phyloP scores from a whole-genome alignment of 2,888 invertebrate species.

The Hirtodrosophila cameraria region DNA sequence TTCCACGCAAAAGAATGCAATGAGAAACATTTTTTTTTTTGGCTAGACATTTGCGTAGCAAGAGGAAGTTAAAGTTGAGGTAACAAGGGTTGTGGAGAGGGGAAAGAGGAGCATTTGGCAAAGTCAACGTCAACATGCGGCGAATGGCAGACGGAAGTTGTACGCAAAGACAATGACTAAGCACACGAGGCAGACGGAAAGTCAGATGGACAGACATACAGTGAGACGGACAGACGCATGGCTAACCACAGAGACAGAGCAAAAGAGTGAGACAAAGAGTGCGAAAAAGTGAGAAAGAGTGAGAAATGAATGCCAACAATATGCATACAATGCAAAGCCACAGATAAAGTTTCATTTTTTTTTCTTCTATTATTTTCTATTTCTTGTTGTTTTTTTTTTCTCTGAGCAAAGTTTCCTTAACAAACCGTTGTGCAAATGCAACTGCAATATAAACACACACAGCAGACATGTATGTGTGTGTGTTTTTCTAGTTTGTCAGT shows the following conservation, averaged over 20 bases:
- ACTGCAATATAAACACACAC: neutral
- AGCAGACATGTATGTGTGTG: neutral
- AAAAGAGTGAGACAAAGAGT: conserved; percentile 8
- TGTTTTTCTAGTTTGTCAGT: conserved; percentile 19
- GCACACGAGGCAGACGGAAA: conserved; percentile 52
- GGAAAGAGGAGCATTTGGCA: conserved; percentile 39
- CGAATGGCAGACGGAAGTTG: conserved; percentile 70
- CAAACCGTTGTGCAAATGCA: conserved; percentile 34
- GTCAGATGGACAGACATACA: conserved; percentile 11
- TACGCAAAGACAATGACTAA: conserved; percentile 77
- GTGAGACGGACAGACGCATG: conserved; percentile 8
- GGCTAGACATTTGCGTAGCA: conserved; percentile 69
- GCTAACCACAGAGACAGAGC: conserved; percentile 11
- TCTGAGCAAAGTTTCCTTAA: conserved; percentile 46
- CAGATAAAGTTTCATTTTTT: conserved; percentile 66
- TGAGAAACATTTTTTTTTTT: conserved; percentile 66
- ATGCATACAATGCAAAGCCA: conserved; percentile 69
- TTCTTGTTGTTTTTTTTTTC: conserved; percentile 5
- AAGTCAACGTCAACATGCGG: conserved; percentile 67
- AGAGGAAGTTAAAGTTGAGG: conserved; percentile 35
- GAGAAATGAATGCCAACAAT: conserved; percentile 52
- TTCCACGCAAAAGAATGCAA: conserved; percentile 71
- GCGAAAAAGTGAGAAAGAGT: neutral
- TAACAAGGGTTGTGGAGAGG: too few species aligned
- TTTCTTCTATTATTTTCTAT: conserved; percentile 17